phyloP scores from a whole-genome alignment of 2,797 vertebrate species.

The Triplophysa bombifrons region DNA sequence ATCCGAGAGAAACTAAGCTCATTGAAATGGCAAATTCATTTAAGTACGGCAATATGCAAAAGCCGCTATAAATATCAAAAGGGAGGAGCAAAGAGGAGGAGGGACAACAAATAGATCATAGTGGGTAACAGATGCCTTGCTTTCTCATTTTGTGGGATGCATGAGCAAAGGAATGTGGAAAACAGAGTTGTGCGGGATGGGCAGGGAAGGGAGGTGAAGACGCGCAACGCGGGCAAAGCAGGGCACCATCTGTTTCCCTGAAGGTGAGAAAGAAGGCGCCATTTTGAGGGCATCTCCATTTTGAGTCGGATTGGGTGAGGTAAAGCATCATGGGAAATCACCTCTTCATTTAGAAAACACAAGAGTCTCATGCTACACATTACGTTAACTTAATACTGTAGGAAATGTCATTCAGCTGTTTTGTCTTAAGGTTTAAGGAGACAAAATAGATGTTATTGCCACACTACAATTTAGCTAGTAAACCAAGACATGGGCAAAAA shows the following conservation, averaged over 20 bases:
- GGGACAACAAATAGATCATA: background rate
- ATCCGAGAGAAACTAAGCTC: conserved; percentile 66
- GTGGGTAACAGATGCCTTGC: conserved; percentile 1
- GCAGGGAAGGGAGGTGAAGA: background rate
- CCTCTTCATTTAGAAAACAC: background rate
- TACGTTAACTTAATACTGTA: background rate
- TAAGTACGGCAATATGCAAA: conserved; percentile 64
- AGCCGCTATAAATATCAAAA: background rate
- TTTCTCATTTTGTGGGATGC: background rate
- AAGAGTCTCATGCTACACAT: background rate
- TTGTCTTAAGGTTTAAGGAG: background rate
- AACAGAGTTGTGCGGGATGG: background rate
- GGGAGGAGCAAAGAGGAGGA: background rate
- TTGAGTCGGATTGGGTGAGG: conserved; percentile 49
- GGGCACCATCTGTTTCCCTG: conserved; percentile 9
- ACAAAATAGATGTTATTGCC: background rate
- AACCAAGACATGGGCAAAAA: background rate
- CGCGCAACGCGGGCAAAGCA: background rate
- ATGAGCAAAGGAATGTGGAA: background rate
- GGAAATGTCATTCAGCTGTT: background rate
- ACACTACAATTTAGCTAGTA: background rate
- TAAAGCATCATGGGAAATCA: background rate
- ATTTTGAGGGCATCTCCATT: conserved; percentile 58
- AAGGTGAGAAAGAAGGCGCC: conserved; percentile 28
- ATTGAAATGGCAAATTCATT: conserved; percentile 69